These are phyloP conservation scores for Anastatus disparis DNA, from an alignment of 1,140 invertebrate genomes.

Conservation along the genomic window DNA sequence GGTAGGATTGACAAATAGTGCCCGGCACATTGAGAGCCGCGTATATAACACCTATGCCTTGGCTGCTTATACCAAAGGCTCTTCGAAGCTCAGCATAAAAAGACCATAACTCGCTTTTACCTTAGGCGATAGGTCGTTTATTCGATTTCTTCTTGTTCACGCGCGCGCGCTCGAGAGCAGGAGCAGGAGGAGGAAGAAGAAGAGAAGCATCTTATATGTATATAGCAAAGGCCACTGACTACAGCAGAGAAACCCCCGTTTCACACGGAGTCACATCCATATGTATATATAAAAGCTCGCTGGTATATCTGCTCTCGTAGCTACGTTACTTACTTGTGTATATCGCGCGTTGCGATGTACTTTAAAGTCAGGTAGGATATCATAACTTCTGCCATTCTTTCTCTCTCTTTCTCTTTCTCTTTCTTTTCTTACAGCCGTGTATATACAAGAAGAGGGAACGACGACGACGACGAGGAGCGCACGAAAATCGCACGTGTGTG, in stretches of 20 bases:
- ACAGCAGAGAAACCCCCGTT: no score
- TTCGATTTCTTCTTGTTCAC: not conserved
- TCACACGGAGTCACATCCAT: not conserved
- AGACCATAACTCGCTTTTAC: not conserved
- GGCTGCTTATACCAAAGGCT: no score
- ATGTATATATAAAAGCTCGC: not conserved
- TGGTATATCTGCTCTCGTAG: not conserved
- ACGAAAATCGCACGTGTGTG: not conserved
- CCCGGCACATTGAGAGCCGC: not conserved
- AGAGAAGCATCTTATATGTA: no score
- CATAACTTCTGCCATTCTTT: conserved; percentile 32
- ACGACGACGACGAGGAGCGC: not conserved
- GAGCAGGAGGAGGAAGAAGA: no score
- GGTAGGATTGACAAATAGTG: not conserved
- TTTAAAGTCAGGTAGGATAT: conserved; percentile 33
- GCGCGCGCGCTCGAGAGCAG: no score
- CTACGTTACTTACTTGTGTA: conserved; percentile 2
- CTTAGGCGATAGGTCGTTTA: not conserved
- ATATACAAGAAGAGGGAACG: not conserved
- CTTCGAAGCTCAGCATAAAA: not conserved
- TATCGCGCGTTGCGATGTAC: conserved; percentile 1
- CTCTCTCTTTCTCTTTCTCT: not conserved
- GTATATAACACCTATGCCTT: not conserved
- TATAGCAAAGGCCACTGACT: no score
- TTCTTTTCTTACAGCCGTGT: not conserved